Evolutionary conservation across 2,113 vertebrate genomes (phyloP).

Genomic region (Heptranchias perlo): DNA sequence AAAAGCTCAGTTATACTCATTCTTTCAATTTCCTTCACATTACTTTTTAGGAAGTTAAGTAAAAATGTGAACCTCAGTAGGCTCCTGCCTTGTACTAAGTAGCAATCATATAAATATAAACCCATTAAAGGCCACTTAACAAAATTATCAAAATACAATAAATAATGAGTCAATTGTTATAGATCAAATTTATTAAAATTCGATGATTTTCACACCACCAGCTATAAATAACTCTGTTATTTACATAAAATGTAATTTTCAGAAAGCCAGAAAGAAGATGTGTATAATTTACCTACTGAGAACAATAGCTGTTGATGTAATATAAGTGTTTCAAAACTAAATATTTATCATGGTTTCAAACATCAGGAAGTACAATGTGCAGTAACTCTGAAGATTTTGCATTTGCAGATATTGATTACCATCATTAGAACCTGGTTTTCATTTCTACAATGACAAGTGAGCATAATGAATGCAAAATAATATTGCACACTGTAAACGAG

Average conservation of each 20-base stretch:
- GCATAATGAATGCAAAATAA: background rate
- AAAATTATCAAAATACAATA: background rate
- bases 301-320: background rate
- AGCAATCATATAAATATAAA: background rate
- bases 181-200: background rate
- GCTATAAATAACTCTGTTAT: background rate
- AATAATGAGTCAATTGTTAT: background rate
- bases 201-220: background rate
- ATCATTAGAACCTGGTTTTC: background rate
- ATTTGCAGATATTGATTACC: background rate
- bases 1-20: background rate
- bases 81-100: background rate
- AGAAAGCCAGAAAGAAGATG: background rate
- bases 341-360: background rate
- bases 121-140: background rate
- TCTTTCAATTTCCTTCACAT: background rate
- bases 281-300: background rate
- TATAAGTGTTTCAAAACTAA: background rate
- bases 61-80: background rate
- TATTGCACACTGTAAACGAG: background rate
- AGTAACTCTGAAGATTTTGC: background rate
- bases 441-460: background rate
- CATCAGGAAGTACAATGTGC: background rate
- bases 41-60: background rate
- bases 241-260: background rate